phyloP scores from a whole-genome alignment of 2,113 vertebrate genomes.

The Sturnus vulgaris region DNA sequence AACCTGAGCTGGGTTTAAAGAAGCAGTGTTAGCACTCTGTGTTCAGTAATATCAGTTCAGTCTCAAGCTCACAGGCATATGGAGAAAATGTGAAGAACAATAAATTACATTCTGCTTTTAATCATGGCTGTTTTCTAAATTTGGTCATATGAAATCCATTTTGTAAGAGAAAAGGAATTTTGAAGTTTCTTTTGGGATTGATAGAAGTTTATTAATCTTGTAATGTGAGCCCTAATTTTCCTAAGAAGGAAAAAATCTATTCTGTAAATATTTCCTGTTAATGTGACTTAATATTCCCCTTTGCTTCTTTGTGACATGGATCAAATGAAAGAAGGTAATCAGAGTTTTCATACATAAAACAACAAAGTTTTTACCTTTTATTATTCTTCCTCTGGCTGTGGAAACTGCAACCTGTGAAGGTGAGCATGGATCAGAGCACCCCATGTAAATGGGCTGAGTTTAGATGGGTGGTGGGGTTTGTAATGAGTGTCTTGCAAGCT shows the following conservation, averaged over 20 bases:
- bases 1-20: neutral
- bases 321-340: neutral
- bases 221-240: slow-evolving; percentile 19
- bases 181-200: slow-evolving; percentile 54
- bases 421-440: neutral
- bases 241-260: slow-evolving; percentile 17
- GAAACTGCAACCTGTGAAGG: neutral
- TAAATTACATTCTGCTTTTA: slow-evolving; percentile 33
- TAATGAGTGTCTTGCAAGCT: neutral
- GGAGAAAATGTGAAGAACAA: neutral
- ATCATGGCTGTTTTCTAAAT: slow-evolving; percentile 19
- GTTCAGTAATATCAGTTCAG: neutral
- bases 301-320: neutral
- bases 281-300: neutral
- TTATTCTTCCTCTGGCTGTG: neutral
- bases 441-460: rapidly evolving
- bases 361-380: neutral
- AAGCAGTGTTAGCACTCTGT: neutral
- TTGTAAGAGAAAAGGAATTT: slow-evolving; percentile 53
- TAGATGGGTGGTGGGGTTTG: neutral
- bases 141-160: slow-evolving; percentile 11
- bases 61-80: neutral
- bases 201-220: slow-evolving; percentile 48
- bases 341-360: neutral
- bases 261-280: neutral